Evolutionary conservation across 2,888 invertebrate species (phyloP), one percentile per base, ranked within the genome.

Genomic region (Dastarcus helophoroides): DNA sequence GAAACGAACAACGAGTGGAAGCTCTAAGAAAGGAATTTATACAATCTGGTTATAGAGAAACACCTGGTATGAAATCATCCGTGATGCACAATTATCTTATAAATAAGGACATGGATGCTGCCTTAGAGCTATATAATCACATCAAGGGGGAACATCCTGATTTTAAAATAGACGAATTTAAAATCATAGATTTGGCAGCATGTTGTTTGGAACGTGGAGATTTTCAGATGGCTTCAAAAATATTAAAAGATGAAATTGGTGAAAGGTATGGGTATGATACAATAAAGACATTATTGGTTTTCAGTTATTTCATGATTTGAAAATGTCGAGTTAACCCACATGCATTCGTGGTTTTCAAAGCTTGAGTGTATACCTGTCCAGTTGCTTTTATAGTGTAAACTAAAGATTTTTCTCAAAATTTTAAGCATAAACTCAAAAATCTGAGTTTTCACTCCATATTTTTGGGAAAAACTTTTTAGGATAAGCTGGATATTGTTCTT

Each of bases 121-220:
- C 79, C 0, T 61, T 73, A 32, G 27, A 62, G 1, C 51, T 60
- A 6, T 61, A 74, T 8, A 52, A 64, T 1, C 66, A 71, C n/a
- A 50, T 79, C 3, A 68, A 63, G 44, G 60, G 56, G 33, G 47
- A 54, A 0, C 59, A 66, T 36, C 67, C 72, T 3, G 65, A 64
- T 34, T 79, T 79, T 47, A 54, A 51, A 1, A 44, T 80, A 9
- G 80, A 81, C 50, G 71, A 71, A 41, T 72, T 64, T 48, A 82
- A 81, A 54, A 54, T 79, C 2, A 60, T 81, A 2, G 73, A 76
- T 46, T 73, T 69, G 34, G 75, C 74, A 0, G 67, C 68, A 0
- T 56, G 76, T 3, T 62, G 79, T 53, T 68, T 74, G 3, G 62
- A 65, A 22, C 56, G 64, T 7, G 57, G 62, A 33, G 58, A 58